Percentiles rank a stretch among this genome's conserved stretches.
These are phyloP conservation scores for Hydropotes inermis DNA, from an alignment of 2,113 vertebrate genomes.

Conservation along the genomic window DNA sequence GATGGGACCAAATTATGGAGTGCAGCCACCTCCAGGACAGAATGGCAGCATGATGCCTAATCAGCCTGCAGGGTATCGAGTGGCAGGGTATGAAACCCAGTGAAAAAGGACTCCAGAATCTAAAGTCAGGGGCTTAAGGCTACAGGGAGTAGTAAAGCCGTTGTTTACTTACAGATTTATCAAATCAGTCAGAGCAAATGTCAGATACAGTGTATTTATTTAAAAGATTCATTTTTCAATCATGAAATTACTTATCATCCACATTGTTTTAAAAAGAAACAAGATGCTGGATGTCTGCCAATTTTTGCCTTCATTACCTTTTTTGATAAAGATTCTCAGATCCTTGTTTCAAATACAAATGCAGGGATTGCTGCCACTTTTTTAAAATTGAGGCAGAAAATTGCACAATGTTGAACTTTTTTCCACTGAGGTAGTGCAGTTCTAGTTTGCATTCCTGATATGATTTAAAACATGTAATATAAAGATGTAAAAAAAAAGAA, in stretches of 20 bases:
- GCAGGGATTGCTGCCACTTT: conserved; percentile 92
- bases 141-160: conserved; percentile 78
- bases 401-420: conserved; percentile 90
- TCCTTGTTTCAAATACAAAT: conserved; percentile 86
- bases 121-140: conserved; percentile 80
- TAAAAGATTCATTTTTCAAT: conserved; percentile 85
- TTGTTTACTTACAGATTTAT: conserved; percentile 85
- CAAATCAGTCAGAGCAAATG: conserved; percentile 85
- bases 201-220: conserved; percentile 88
- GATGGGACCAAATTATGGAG: conserved; percentile 89
- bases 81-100: conserved; percentile 92
- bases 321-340: conserved; percentile 83
- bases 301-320: conserved; percentile 83
- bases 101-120: conserved; percentile 82
- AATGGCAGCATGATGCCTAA: conserved; percentile 91
- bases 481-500: conserved; percentile 73
- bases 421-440: conserved; percentile 85
- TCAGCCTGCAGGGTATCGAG: conserved; percentile 89
- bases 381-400: conserved; percentile 87
- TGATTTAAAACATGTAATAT: conserved; percentile 80
- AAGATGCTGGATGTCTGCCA: conserved; percentile 84
- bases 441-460: conserved; percentile 87
- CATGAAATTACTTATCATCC: conserved; percentile 81
- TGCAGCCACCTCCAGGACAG: conserved; percentile 89
- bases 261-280: conserved; percentile 85